phyloP scores from a whole-genome alignment of 2,113 vertebrate genomes.

The Psittacula cyanocephala region DNA sequence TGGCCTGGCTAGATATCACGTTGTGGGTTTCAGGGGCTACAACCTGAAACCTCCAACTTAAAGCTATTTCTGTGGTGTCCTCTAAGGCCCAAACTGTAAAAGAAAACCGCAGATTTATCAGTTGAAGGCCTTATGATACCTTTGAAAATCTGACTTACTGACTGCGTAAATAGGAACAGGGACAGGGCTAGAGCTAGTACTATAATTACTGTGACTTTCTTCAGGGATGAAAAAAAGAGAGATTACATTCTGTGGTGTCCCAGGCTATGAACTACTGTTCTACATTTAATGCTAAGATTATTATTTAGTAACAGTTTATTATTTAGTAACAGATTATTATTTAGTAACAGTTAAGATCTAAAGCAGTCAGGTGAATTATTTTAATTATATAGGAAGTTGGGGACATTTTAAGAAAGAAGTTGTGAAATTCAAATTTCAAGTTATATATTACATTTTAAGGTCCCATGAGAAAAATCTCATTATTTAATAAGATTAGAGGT shows the following conservation, averaged over 20 bases:
- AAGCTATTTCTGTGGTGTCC: not conserved
- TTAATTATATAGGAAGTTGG: not conserved
- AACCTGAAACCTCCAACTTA: not conserved
- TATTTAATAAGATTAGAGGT: not conserved
- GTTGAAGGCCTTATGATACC: not conserved
- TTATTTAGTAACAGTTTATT: not conserved
- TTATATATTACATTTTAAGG: not conserved
- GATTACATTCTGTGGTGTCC: not conserved
- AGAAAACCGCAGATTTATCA: not conserved
- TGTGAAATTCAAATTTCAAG: not conserved
- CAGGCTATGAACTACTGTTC: not conserved
- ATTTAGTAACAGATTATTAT: not conserved
- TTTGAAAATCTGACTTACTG: not conserved
- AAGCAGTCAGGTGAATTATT: not conserved
- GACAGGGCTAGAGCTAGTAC: not conserved
- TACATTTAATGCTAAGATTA: not conserved
- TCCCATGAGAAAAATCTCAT: not conserved
- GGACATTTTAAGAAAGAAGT: not conserved
- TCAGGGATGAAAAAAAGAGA: not conserved
- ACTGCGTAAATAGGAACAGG: not conserved
- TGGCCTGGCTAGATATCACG: not conserved
- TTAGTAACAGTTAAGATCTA: not conserved
- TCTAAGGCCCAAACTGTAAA: not conserved
- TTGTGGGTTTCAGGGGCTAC: not conserved
- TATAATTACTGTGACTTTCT: not conserved